These are phyloP conservation scores for Opisthocomus hoazin DNA, from an alignment of 2,113 vertebrate species.

Conservation along the genomic window DNA sequence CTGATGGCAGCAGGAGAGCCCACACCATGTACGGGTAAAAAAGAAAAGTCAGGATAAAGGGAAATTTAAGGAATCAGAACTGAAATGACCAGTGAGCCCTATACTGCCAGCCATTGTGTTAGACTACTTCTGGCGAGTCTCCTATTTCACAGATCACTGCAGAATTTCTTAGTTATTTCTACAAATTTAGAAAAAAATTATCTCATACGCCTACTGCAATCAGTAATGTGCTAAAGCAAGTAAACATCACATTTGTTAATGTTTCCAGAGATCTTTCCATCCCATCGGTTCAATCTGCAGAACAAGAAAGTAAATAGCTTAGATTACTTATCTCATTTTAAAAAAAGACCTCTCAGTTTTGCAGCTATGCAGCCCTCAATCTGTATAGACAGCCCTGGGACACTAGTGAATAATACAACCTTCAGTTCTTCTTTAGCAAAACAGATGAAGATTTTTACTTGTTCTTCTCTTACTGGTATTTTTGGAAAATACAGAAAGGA, in stretches of 20 bases:
- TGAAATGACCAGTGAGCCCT: not conserved
- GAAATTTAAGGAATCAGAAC: not conserved
- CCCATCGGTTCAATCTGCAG: not conserved
- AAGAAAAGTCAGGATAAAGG: not conserved
- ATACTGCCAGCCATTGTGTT: not conserved
- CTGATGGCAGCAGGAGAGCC: not conserved
- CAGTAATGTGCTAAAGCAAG: not conserved
- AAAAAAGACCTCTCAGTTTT: not conserved
- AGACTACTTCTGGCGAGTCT: not conserved
- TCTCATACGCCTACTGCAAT: not conserved
- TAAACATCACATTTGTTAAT: not conserved
- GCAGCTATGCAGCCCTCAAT: not conserved
- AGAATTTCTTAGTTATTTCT: slow-evolving; percentile 15
- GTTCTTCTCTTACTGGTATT: slow-evolving; percentile 10
- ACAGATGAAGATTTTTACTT: slow-evolving; percentile 17
- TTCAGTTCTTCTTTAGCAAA: slow-evolving; percentile 17
- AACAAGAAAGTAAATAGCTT: not conserved
- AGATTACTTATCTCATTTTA: not conserved
- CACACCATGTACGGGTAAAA: accelerated
- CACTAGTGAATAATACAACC: not conserved
- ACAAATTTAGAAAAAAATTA: not conserved
- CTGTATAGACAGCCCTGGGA: not conserved
- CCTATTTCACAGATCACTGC: not conserved
- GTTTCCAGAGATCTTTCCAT: slow-evolving; percentile 10
- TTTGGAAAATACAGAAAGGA: slow-evolving; percentile 29